A percentile compares a stretch with the other conserved stretches of the same genome.
Conservation (phyloP, 2,888 invertebrate genomes). For the Clepsis dumicolana region DNA sequence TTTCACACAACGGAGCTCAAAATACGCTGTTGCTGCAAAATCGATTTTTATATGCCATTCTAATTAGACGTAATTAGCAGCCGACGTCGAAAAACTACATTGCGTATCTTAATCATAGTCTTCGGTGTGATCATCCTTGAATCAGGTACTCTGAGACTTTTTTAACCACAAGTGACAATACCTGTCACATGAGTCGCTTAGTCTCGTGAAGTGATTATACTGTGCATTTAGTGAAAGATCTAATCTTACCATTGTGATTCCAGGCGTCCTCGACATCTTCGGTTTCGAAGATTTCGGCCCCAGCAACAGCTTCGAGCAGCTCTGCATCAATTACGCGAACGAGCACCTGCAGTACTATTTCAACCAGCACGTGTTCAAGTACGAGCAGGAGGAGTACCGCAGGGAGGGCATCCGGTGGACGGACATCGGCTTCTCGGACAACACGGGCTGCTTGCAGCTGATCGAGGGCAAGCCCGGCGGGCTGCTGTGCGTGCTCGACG, state of each 20-base stretch:
- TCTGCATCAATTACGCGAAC: slow-evolving; percentile 99
- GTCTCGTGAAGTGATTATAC: too few relatives aligned
- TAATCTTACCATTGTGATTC: slow-evolving; percentile 34
- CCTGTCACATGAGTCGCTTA: too few relatives aligned
- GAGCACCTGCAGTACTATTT: slow-evolving; percentile 99
- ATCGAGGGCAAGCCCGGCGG: slow-evolving; percentile 97
- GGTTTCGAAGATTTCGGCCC: slow-evolving; percentile 98
- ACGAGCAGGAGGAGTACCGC: slow-evolving; percentile 98
- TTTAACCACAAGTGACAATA: too few relatives aligned
- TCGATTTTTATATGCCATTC: too few relatives aligned
- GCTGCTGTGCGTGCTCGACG: slow-evolving; percentile 95
- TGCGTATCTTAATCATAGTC: too few relatives aligned
- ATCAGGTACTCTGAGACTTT: too few relatives aligned
- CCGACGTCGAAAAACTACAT: too few relatives aligned
- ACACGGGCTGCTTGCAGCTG: slow-evolving; percentile 96
- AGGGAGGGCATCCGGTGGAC: slow-evolving; percentile 98
- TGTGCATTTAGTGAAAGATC: too few relatives aligned
- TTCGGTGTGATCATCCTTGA: too few relatives aligned
- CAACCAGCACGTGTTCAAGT: slow-evolving; percentile 99
- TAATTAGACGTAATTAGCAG: too few relatives aligned
- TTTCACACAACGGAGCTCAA: too few relatives aligned
- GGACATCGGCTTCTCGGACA: slow-evolving; percentile 98
- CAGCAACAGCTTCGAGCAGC: slow-evolving; percentile 97
- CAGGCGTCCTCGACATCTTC: slow-evolving; percentile 97
- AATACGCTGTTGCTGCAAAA: too few relatives aligned